Base-by-base conservation (phyloP, 2,888 invertebrate species). In the Ephialtes manifestator region DNA sequence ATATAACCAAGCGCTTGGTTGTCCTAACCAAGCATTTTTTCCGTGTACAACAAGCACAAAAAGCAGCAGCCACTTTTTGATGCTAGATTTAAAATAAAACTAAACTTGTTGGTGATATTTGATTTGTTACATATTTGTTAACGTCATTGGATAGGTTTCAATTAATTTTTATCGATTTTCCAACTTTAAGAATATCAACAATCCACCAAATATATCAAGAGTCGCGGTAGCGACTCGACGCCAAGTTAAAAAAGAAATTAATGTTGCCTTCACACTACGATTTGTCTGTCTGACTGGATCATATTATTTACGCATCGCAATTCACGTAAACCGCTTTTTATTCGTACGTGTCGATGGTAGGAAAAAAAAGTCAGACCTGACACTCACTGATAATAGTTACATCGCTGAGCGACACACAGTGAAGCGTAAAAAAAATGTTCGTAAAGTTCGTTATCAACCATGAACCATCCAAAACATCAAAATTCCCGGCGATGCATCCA, bases 401-500 rank as follows among this genome's bases (percentile, higher is more conserved):
- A 60, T n/a, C 24, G 71, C 10, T 35, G 18, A 28, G 39, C 35
- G 53, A 53, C 11, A 53, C 11, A 43, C 20, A 35, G 20, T 20
- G 11, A 2, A 10, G 20, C 18, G 18, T 35, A 39, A 71, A 71
- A 71, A 10, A 31, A 53, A 48, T 31, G 4, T 35, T 39, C 60
- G 60, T 15, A 15, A 74, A n/a, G 43, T 58, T 58, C n/a, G 58
- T 75, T 82, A 82, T 82, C 79, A 71, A 79, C 71, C 71, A 76
- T 74, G 79, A 75, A 75, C 48, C 58, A 35, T 43, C 28, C 46
- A 2, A 70, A 82, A 55, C 75, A 79, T 85, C 82, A 79, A 76
- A 82, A 76, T 75, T 79, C 48, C 20, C 13, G 31, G 20, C 11
- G 18, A 18, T 68, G 48, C 58, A 58, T 65, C 15, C 24, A 63